Evolutionary conservation across 2,888 invertebrate species (phyloP).

Genomic region (Meliscaeva auricollis): DNA sequence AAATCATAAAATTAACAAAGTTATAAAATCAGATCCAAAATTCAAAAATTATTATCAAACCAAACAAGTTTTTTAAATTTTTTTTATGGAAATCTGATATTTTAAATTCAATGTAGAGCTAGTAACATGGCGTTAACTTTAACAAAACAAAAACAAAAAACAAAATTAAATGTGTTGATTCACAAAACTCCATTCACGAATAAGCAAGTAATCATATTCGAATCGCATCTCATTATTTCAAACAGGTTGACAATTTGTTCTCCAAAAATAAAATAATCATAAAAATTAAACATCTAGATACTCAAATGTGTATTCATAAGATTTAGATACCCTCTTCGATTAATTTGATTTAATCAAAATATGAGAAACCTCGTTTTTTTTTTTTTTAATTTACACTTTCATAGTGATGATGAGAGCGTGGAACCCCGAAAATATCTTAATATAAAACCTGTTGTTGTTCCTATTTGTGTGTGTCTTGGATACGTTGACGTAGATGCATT

Average conservation of each 20-base stretch:
- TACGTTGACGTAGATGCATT: slow-evolving; percentile 23
- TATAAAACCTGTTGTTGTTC: slow-evolving; percentile 50
- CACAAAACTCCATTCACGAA: slow-evolving; percentile 21
- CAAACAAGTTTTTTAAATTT: slow-evolving; percentile 1
- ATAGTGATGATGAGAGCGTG: slow-evolving; percentile 23
- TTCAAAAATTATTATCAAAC: slow-evolving; percentile 1
- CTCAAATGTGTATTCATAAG: neutral
- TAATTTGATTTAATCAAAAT: slow-evolving; percentile 52
- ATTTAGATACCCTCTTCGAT: slow-evolving; percentile 16
- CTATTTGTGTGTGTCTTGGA: too few relatives aligned
- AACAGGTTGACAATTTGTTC: slow-evolving; percentile 48
- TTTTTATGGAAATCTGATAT: slow-evolving; percentile 15
- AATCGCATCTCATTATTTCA: slow-evolving; percentile 1
- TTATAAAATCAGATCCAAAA: neutral
- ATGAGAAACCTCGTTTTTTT: slow-evolving; percentile 27
- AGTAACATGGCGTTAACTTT: neutral
- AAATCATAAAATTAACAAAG: slow-evolving; percentile 19
- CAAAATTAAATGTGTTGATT: neutral
- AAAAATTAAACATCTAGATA: neutral
- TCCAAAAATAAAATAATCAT: neutral
- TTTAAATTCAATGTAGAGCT: slow-evolving; percentile 21
- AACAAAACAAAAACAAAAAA: neutral
- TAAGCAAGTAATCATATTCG: neutral
- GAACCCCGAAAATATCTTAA: slow-evolving; percentile 42
- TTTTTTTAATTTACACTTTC: slow-evolving; percentile 57